These are phyloP conservation scores for Conistra vaccinii DNA, from an alignment of 2,888 invertebrate species.

Conservation along the genomic window DNA sequence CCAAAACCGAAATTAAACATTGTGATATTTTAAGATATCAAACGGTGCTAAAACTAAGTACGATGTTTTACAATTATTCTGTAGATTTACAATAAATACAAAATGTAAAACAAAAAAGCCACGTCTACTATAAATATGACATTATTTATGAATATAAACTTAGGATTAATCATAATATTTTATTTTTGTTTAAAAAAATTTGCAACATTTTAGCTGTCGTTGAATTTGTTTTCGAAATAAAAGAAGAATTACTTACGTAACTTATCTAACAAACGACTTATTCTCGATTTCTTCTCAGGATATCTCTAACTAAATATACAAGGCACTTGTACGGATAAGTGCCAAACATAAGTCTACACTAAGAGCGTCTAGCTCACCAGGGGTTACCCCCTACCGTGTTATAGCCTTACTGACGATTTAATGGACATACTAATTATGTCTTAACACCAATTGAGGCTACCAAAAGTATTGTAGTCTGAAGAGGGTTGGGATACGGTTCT, in stretches of 20 bases:
- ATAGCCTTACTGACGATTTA: slow-evolving; percentile 66
- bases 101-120: slow-evolving; percentile 22
- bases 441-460: slow-evolving; percentile 63
- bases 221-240: background rate
- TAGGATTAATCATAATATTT: background rate
- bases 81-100: background rate
- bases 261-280: background rate
- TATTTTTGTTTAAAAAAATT: no score
- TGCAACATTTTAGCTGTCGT: background rate
- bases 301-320: slow-evolving; percentile 22
- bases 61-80: no score
- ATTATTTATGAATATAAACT: background rate
- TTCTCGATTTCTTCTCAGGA: background rate
- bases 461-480: slow-evolving; percentile 30
- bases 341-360: slow-evolving; percentile 35
- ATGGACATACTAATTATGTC: slow-evolving; percentile 68
- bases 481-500: background rate
- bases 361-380: slow-evolving; percentile 63
- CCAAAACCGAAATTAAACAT: background rate
- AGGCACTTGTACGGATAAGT: slow-evolving; percentile 33
- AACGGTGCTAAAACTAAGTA: background rate
- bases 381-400: slow-evolving; percentile 61
- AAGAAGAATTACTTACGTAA: background rate
- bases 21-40: background rate
- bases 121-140: background rate